Conservation (phyloP, 2,888 invertebrate genomes). For the Scelioninae gen. 1 region DNA sequence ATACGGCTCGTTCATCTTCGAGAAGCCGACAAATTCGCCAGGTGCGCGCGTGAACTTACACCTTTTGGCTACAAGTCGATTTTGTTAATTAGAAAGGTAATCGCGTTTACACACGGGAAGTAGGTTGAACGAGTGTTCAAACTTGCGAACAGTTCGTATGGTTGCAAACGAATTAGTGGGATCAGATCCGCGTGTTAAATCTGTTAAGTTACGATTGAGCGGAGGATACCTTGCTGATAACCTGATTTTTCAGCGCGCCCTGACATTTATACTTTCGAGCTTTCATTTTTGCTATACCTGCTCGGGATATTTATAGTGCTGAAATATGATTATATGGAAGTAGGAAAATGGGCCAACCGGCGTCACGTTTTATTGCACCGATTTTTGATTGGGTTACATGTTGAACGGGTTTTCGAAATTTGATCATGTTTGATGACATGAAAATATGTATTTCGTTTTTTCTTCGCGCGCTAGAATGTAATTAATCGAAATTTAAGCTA, state of each 20-base stretch:
- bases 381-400: too few relatives aligned
- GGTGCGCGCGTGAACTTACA: conserved; percentile 62
- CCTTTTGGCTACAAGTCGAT: conserved; percentile 54
- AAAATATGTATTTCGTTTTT: too few relatives aligned
- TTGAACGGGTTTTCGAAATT: too few relatives aligned
- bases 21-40: conserved; percentile 38
- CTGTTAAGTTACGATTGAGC: too few relatives aligned
- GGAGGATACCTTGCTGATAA: conserved; percentile 47
- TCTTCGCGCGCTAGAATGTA: too few relatives aligned
- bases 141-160: not conserved
- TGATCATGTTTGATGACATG: too few relatives aligned
- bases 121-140: conserved; percentile 54
- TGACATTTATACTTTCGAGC: conserved; percentile 56
- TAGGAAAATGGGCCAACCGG: conserved; percentile 40
- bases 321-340: conserved; percentile 38
- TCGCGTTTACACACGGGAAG: conserved; percentile 59
- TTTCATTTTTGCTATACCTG: conserved; percentile 44
- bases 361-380: conserved; percentile 22
- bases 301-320: conserved; percentile 38
- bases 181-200: conserved; percentile 49
- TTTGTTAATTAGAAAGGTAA: conserved; percentile 66
- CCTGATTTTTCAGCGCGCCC: conserved; percentile 48
- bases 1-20: conserved; percentile 56
- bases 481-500: too few relatives aligned
- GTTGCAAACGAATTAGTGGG: conserved; percentile 42